A percentile compares a stretch with the other conserved stretches of the same genome.
Conservation (phyloP, 2,888 invertebrate genomes). For the Dryocosmus kuriphilus region DNA sequence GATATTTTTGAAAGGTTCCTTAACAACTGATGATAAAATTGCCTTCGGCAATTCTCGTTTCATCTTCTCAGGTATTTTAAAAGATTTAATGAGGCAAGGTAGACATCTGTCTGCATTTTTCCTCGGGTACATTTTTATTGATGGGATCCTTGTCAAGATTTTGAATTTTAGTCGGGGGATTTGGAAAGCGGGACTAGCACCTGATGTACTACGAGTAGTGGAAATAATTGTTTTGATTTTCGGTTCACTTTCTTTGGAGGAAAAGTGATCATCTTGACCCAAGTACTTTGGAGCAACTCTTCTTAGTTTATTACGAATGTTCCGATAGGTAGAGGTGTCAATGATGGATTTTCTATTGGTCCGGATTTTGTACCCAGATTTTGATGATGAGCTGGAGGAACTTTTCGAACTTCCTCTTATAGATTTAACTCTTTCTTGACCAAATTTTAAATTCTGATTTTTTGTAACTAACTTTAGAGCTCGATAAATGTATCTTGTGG, state of each 20-base stretch:
- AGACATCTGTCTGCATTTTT: conserved; percentile 69
- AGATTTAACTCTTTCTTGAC: conserved; percentile 16
- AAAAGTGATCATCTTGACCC: not conserved
- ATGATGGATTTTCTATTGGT: not conserved
- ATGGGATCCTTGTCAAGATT: conserved; percentile 63
- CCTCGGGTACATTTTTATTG: conserved; percentile 64
- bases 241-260: not conserved
- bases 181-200: conserved; percentile 52
- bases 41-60: conserved; percentile 44
- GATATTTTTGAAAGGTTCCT: conserved; percentile 25
- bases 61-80: conserved; percentile 29
- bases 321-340: conserved; percentile 2
- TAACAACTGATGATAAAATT: conserved; percentile 9
- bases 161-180: conserved; percentile 42
- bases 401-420: not conserved
- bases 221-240: conserved; percentile 54
- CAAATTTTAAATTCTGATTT: conserved; percentile 53
- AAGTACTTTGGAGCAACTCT: conserved; percentile 2
- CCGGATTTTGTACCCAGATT: not conserved
- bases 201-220: conserved; percentile 59
- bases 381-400: not conserved
- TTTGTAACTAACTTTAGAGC: conserved; percentile 58
- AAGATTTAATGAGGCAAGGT: conserved; percentile 68
- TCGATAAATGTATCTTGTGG: conserved; percentile 54
- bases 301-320: conserved; percentile 39